A percentile compares a stretch with the other conserved stretches of the same genome.
Evolutionary conservation across 2,888 invertebrate species (phyloP).

Genomic region (Melanotus villosus): DNA sequence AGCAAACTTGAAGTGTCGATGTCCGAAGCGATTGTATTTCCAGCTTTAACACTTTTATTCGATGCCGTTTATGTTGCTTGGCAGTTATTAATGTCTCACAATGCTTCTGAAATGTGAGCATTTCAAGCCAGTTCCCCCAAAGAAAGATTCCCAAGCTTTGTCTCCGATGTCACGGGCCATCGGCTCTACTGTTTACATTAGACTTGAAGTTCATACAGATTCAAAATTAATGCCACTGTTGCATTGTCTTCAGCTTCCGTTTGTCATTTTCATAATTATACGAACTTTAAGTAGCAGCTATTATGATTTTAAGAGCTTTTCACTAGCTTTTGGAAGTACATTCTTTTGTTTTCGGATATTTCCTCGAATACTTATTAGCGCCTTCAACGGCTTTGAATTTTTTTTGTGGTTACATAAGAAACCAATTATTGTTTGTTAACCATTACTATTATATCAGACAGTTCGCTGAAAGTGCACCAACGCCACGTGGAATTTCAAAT

Average conservation of each 20-base stretch:
- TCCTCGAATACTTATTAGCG: neutral
- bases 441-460: neutral
- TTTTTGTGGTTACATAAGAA: too few species aligned
- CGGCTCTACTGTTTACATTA: conserved; percentile 50
- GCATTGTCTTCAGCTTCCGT: conserved; percentile 46
- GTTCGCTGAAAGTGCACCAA: neutral
- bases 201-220: conserved; percentile 47
- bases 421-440: neutral
- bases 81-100: conserved; percentile 50
- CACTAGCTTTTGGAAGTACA: conserved; percentile 18
- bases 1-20: conserved; percentile 48
- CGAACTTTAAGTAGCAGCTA: conserved; percentile 47
- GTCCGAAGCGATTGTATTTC: conserved; percentile 47
- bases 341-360: conserved; percentile 15
- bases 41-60: conserved; percentile 50
- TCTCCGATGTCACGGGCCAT: conserved; percentile 51
- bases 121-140: conserved; percentile 45
- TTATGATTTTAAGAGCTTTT: conserved; percentile 40
- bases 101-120: conserved; percentile 48
- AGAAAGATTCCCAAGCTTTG: conserved; percentile 48
- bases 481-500: neutral
- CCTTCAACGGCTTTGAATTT: neutral
- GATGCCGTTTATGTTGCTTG: conserved; percentile 51
- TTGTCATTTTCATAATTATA: conserved; percentile 48
- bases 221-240: conserved; percentile 48